phyloP scores from a whole-genome alignment of 2,113 vertebrate genomes.

The Nibea coibor region DNA sequence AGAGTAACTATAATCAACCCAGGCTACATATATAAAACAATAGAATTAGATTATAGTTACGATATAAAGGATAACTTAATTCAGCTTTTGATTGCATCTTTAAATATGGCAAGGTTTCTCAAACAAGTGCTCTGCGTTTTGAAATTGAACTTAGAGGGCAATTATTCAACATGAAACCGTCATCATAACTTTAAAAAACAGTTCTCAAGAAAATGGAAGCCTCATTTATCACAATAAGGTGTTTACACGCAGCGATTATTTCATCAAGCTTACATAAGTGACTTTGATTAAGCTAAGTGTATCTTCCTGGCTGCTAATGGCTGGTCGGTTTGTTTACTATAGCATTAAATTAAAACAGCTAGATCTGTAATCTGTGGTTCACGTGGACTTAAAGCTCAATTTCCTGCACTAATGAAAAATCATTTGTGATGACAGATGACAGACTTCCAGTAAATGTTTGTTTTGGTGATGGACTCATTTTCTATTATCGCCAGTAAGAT shows the following conservation, averaged over 20 bases:
- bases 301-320: background rate
- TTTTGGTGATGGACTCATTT: background rate
- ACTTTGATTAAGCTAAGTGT: background rate
- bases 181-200: too few species aligned
- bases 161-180: too few species aligned
- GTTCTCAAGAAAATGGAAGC: background rate
- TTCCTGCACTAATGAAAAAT: slow-evolving; percentile 9
- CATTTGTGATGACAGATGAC: background rate
- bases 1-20: too few species aligned
- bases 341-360: background rate
- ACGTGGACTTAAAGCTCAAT: slow-evolving; percentile 8
- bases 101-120: too few species aligned
- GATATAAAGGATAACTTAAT: too few species aligned
- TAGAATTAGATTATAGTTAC: too few species aligned
- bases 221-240: background rate
- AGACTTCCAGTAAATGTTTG: background rate
- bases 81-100: too few species aligned
- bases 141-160: too few species aligned
- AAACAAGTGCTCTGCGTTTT: too few species aligned
- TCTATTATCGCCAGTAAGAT: background rate
- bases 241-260: background rate
- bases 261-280: background rate
- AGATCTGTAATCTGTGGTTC: background rate
- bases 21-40: too few species aligned
- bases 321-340: background rate